These are phyloP conservation scores for Oligia fasciuncula DNA, from an alignment of 2,888 invertebrate genomes.

Conservation along the genomic window DNA sequence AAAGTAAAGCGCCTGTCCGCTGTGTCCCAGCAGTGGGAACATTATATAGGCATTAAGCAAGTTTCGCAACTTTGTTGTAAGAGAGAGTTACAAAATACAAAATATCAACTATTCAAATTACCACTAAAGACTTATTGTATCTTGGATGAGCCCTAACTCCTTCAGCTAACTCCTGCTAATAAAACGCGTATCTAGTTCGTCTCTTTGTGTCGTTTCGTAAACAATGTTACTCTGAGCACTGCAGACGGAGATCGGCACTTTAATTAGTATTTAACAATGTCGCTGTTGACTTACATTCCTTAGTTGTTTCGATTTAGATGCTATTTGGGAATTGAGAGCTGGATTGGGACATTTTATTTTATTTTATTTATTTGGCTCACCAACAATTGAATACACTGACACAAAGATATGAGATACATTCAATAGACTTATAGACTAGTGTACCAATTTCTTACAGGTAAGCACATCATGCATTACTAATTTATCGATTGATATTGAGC, in stretches of 20 bases:
- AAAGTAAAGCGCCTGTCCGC: too few species aligned
- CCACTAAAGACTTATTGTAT: neutral
- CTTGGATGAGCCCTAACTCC: conserved; percentile 37
- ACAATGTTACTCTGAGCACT: conserved; percentile 43
- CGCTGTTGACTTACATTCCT: conserved; percentile 50
- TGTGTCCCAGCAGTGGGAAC: too few species aligned
- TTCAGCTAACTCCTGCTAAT: conserved; percentile 27
- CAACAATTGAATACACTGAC: too few species aligned
- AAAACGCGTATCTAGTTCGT: conserved; percentile 42
- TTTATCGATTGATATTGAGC: too few species aligned
- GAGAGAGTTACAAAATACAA: neutral
- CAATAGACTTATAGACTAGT: too few species aligned
- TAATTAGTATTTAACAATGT: conserved; percentile 64
- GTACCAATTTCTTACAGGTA: too few species aligned
- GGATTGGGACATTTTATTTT: neutral
- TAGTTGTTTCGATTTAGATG: conserved; percentile 27
- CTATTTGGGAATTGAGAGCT: neutral
- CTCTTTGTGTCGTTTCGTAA: conserved; percentile 51
- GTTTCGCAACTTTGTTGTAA: too few species aligned
- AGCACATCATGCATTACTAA: too few species aligned
- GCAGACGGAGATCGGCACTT: conserved; percentile 57
- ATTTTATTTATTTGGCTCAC: too few species aligned
- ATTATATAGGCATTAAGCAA: too few species aligned
- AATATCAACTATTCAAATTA: neutral
- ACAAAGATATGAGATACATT: too few species aligned